Evolutionary conservation across 2,797 vertebrate genomes (phyloP), one percentile per base, ranked within the genome.

Genomic region (Sardinella longiceps): DNA sequence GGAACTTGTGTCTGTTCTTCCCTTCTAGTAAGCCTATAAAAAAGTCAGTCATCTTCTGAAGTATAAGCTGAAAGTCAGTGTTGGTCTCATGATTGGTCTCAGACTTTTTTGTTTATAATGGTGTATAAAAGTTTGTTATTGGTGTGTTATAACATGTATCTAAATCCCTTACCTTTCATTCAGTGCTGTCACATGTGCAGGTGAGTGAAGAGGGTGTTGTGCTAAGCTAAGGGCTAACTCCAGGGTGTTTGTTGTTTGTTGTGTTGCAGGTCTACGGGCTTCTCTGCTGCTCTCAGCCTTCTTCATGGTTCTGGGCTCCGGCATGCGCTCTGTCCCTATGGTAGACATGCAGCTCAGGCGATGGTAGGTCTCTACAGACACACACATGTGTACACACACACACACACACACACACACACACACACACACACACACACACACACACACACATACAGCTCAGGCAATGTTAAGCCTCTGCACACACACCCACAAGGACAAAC

Each of bases 241-340:
- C 37, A 9, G 3, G 15, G 7, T 53, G 7, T 82, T 85, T n/a
- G 33, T 1, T 11, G 46, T 46, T n/a, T 51, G 30, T 82, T 85
- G 53, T 89, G 20, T 74, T 84, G 39, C 92, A 99, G 98, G 98
- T 91, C 93, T 99, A 87, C 95, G 98, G 80, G 90, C 95, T 0
- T 98, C 98, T 10, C 96, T 99, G 85, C 94, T 99, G 66, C 94
- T 99, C 84, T 96, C 98, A 0, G 95, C 96, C 6, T 95, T 97
- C 84, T 93, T 99, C 70, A 98, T 99, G 98, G 94, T 98, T 70
- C 20, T 98, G 18, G 98, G 98, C 80, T 90, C 97, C 3, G 94
- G 93, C 48, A 88, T 99, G 56, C 94, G 97, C 85, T 97, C 97
- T 89, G 84, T 99, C 88, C 98, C 98, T 1, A 82, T 99, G 84